Percentiles rank a stretch among this genome's conserved stretches.
Conservation (phyloP, 2,113 vertebrate genomes). For the Daubentonia madagascariensis region DNA sequence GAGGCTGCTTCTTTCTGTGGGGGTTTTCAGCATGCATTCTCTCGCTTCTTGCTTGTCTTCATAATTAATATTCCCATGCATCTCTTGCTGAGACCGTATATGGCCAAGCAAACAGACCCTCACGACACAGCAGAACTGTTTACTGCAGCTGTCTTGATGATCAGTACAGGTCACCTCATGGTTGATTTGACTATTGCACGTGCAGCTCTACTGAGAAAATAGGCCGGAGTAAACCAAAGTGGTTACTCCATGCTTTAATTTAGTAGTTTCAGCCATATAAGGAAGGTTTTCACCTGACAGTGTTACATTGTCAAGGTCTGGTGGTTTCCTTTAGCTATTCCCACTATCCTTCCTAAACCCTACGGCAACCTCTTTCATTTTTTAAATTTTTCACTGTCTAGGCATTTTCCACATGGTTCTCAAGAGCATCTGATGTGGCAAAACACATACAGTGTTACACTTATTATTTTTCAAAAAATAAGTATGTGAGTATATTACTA, state of each 20-base stretch:
- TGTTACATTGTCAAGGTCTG: background rate
- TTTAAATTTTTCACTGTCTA: background rate
- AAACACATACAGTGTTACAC: background rate
- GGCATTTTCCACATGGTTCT: background rate
- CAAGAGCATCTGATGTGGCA: background rate
- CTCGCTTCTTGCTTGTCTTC: background rate
- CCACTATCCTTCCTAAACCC: background rate
- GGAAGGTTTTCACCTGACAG: background rate
- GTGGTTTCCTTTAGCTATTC: background rate
- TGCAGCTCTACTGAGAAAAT: background rate
- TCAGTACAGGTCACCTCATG: background rate
- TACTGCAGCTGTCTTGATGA: background rate
- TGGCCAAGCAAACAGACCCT: conserved; percentile 43
- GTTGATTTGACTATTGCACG: background rate
- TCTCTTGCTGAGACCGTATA: conserved; percentile 51
- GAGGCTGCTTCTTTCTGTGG: background rate
- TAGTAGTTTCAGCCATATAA: background rate
- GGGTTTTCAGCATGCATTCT: background rate
- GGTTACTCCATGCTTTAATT: background rate
- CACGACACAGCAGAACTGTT: background rate
- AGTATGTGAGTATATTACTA: background rate
- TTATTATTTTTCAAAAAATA: background rate
- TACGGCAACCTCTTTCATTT: background rate
- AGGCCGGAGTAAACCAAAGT: background rate
- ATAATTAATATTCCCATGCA: conserved; percentile 69